phyloP scores from a whole-genome alignment of 2,113 vertebrate species.

The Danio rerio region DNA sequence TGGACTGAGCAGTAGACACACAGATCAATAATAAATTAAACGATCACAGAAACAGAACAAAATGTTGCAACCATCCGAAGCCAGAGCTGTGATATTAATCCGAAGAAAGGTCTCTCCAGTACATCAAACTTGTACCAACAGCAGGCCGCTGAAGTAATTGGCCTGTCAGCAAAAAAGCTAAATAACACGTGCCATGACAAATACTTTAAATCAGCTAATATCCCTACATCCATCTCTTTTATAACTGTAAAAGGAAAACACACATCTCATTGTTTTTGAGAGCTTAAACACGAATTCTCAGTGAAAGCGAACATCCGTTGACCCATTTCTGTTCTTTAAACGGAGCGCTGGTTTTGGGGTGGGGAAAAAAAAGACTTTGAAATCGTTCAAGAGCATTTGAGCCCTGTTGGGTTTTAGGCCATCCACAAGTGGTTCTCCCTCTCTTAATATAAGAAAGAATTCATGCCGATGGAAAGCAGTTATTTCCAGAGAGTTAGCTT shows the following conservation, averaged over 20 bases:
- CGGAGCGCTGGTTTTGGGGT: neutral
- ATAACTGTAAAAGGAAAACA: neutral
- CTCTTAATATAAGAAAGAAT: neutral
- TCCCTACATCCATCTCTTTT: neutral
- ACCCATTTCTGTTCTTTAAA: neutral
- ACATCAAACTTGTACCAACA: slow-evolving; percentile 56
- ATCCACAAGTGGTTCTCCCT: slow-evolving; percentile 20
- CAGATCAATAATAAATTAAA: slow-evolving; percentile 77
- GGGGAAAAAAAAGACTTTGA: neutral
- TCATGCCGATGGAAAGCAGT: slow-evolving; percentile 1
- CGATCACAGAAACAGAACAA: slow-evolving; percentile 68
- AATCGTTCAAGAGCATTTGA: neutral
- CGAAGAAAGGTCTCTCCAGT: slow-evolving; percentile 63
- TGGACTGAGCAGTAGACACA: slow-evolving; percentile 61
- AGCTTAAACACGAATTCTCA: neutral
- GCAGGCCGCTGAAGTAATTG: slow-evolving; percentile 53
- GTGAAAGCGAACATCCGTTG: neutral
- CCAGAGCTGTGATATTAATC: slow-evolving; percentile 72
- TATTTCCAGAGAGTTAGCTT: slow-evolving; percentile 27
- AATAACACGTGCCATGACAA: slow-evolving; percentile 33
- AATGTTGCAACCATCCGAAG: slow-evolving; percentile 68
- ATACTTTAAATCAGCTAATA: slow-evolving; percentile 19
- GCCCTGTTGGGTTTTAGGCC: neutral
- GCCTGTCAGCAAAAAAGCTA: slow-evolving; percentile 31
- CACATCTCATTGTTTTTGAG: neutral